Conservation (phyloP, 2,888 invertebrate species). For the Imbricaverruca yamaguchii region DNA sequence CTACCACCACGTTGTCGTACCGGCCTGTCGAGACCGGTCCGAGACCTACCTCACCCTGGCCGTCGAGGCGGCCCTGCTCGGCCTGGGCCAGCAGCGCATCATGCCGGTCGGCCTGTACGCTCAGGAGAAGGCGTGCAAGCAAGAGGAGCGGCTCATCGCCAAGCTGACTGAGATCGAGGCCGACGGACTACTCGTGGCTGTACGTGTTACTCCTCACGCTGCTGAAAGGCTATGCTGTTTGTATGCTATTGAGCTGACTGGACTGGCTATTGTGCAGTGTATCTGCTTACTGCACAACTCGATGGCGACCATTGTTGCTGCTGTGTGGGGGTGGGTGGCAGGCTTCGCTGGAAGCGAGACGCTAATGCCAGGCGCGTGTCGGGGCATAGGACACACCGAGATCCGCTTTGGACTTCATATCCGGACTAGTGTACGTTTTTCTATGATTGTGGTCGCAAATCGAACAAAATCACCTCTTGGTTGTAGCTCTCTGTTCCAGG, state of each 20-base stretch:
- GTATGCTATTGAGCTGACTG: no score
- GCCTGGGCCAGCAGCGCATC: conserved; percentile 68
- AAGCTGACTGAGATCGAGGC: conserved; percentile 68
- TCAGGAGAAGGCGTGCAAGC: conserved; percentile 62
- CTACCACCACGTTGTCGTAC: conserved; percentile 67
- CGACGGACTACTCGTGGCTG: conserved; percentile 60
- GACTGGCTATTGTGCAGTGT: no score
- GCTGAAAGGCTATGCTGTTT: conserved; percentile 42
- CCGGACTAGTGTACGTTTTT: no score
- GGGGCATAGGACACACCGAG: no score
- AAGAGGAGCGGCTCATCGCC: conserved; percentile 68
- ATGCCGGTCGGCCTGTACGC: conserved; percentile 71
- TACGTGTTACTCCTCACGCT: conserved; percentile 47
- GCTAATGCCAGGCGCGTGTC: no score
- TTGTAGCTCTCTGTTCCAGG: no score
- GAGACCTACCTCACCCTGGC: conserved; percentile 63
- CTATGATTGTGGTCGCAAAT: no score
- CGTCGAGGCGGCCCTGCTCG: conserved; percentile 67
- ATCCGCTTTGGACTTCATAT: no score
- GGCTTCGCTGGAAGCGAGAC: conserved; percentile 60
- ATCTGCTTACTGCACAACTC: no score
- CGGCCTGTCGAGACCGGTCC: conserved; percentile 61
- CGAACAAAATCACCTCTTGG: no score
- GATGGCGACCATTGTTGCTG: conserved; percentile 35
- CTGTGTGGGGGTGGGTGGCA: conserved; percentile 60